Evolutionary conservation across 1,140 invertebrate genomes (phyloP), one percentile per base, ranked within the genome.

Genomic region (Pantala flavescens): DNA sequence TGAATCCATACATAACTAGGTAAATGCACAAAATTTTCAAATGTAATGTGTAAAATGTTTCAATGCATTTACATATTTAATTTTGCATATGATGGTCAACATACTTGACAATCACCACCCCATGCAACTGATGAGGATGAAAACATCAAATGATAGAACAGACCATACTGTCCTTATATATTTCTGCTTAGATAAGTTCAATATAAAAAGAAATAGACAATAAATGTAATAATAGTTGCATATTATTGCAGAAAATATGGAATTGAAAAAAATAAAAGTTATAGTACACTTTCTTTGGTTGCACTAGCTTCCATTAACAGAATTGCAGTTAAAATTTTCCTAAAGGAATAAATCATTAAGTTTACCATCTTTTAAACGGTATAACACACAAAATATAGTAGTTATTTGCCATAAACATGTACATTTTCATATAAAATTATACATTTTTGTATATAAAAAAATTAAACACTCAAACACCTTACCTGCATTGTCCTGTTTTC

Each of bases 381-480:
- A 63, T 19, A 16, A 63, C 49, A 63, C 49, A 63, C 49, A 63
- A 63, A 63, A 63, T 7, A 63, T 63, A 63, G 49, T 63, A 63
- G 49, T 19, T 63, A 63, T 63, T 63, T 63, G 49, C n/a, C 49
- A 63, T 63, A 63, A 21, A 63, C 49, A 63, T 63, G 49, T 63
- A 63, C 49, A 63, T 63, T 12, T 63, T 63, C 49, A 63, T 63
- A 63, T 63, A 63, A 63, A 63, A 63, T 63, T 63, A 63, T 63
- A 63, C 49, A 63, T 63, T 63, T 63, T 63, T 63, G 49, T 63
- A 7, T 63, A 63, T 63, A 63, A 63, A 63, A 63, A 63, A 63
- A 63, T 63, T 63, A 63, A 63, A 63, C n/a, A 21, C n/a, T 63
- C 49, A 63, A 63, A 63, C 49, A 63, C 49, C 49, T 19, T 63